phyloP scores from a whole-genome alignment of 2,113 vertebrate genomes.

The Pungitius pungitius region DNA sequence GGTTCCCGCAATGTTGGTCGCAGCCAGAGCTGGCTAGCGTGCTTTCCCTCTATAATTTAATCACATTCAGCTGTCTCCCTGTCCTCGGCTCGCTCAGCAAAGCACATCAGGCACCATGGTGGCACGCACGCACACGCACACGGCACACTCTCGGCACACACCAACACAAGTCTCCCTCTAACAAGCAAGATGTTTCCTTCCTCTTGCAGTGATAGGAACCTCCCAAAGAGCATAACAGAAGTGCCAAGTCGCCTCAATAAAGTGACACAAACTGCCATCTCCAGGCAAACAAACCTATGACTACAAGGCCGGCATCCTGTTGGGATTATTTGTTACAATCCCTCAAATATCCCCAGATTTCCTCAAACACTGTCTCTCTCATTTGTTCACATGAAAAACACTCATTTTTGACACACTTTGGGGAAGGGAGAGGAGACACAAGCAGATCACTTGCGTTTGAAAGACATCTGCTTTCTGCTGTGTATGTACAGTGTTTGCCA shows the following conservation, averaged over 20 bases:
- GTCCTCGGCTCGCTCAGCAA: constrained; percentile 68
- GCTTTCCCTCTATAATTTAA: constrained; percentile 83
- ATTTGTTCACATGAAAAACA: constrained; percentile 45
- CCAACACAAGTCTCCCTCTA: constrained; percentile 39
- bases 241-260: constrained; percentile 14
- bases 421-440: constrained; percentile 32
- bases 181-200: constrained; percentile 61
- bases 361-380: constrained; percentile 33
- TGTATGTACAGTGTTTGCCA: constrained; percentile 39
- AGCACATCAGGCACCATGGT: constrained; percentile 64
- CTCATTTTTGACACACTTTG: constrained; percentile 35
- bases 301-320: neutral
- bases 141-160: constrained; percentile 20
- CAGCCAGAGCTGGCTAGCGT: constrained; percentile 70
- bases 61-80: constrained; percentile 77
- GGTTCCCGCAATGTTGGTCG: constrained; percentile 70
- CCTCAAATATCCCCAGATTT: constrained; percentile 33
- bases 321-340: constrained; percentile 2
- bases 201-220: constrained; percentile 41
- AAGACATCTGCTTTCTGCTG: constrained; percentile 60
- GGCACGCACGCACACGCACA: constrained; percentile 24
- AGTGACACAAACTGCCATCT: constrained; percentile 9
- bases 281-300: neutral
- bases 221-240: constrained; percentile 51
- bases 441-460: constrained; percentile 56